These are phyloP conservation scores for Turritopsis dohrnii DNA, from an alignment of 30 jellyfish, hydroid and myxozoan genomes.

Conservation along the genomic window DNA sequence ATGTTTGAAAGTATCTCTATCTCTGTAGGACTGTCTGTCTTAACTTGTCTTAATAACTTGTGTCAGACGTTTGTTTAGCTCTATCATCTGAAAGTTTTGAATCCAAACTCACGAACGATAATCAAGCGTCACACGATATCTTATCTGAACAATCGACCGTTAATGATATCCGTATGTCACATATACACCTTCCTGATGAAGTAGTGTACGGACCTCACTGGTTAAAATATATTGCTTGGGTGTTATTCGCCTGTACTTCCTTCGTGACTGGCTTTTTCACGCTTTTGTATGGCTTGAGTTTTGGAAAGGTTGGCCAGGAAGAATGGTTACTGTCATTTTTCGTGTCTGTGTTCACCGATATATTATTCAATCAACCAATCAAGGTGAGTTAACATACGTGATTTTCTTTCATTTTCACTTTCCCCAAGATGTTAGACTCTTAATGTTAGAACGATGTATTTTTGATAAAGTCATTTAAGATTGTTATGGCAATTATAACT, in stretches of 20 bases:
- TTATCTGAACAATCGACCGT: not conserved
- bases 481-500: no score
- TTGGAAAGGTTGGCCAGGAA: conserved; percentile 59
- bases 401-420: no score
- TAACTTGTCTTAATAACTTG: no score
- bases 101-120: not conserved
- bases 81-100: not conserved
- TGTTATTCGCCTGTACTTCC: conserved; percentile 28
- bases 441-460: no score
- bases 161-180: not conserved
- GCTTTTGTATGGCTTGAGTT: conserved; percentile 73
- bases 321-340: conserved; percentile 68
- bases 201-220: conserved; percentile 46
- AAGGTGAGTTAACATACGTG: no score
- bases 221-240: conserved; percentile 62
- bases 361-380: conserved; percentile 58
- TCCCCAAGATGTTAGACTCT: no score
- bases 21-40: no score
- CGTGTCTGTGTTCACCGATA: conserved; percentile 59
- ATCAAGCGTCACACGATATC: not conserved
- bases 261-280: conserved; percentile 65
- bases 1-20: no score
- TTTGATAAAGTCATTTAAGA: no score
- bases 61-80: not conserved
- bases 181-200: not conserved